Percentiles rank a stretch among this genome's conserved stretches.
phyloP scores from a whole-genome alignment of 2,797 vertebrate species.

The Centroberyx gerrardi region DNA sequence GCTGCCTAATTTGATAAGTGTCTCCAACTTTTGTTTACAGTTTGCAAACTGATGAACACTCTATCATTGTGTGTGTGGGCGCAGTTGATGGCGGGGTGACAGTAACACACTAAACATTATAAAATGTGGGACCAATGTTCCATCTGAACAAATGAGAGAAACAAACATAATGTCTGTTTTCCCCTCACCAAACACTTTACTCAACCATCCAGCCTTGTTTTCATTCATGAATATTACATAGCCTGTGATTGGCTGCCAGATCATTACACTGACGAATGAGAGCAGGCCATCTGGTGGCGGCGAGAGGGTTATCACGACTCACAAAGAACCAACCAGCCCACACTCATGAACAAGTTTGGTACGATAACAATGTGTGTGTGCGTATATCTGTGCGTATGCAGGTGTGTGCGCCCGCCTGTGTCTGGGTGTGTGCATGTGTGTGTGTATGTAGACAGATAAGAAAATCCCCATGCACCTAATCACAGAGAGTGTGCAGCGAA shows the following conservation, averaged over 20 bases:
- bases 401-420: constrained; percentile 35
- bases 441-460: constrained; percentile 38
- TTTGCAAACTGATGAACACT: constrained; percentile 5
- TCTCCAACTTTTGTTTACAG: constrained; percentile 18
- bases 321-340: constrained; percentile 40
- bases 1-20: constrained; percentile 15
- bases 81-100: constrained; percentile 12
- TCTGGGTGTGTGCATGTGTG: constrained; percentile 23
- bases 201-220: constrained; percentile 50
- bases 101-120: constrained; percentile 6
- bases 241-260: constrained; percentile 54
- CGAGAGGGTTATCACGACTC: constrained; percentile 63
- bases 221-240: constrained; percentile 66
- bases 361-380: constrained; percentile 36
- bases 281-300: constrained; percentile 61
- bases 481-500: constrained; percentile 20
- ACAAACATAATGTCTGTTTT: constrained; percentile 44
- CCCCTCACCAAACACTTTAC: constrained; percentile 46
- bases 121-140: constrained; percentile 23
- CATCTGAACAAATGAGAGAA: constrained; percentile 32
- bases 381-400: constrained; percentile 3
- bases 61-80: not conserved
- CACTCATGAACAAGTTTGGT: constrained; percentile 44
- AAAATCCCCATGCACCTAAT: constrained; percentile 31
- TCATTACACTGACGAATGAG: constrained; percentile 57